Base-by-base conservation (phyloP, 2,888 invertebrate genomes). In the Rhagophthalmus giganteus region DNA sequence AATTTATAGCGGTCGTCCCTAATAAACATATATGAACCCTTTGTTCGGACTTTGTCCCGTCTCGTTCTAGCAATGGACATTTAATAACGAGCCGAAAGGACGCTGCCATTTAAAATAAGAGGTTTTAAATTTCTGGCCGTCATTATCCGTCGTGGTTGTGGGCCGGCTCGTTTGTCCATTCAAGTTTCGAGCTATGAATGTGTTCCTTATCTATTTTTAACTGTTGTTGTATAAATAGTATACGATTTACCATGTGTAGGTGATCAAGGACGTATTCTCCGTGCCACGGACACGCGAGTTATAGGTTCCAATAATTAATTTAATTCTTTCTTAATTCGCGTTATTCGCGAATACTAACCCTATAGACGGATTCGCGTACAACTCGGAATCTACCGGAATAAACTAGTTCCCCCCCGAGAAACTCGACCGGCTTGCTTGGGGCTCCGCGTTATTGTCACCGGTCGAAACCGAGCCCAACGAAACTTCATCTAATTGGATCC, bases 1-100 rank as follows among this genome's bases (percentile, higher is more conserved):
- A 73, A 74, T 74, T 74, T 74, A 74, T 73, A 68, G 70, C 70
- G 69, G 70, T 70, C 68, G 62, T 63, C 65, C 66, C 65, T 71
- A 73, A 73, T 73, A 74, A 73, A 73, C 72, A 72, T 73, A 68
- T 68, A 72, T 73, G 73, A 74, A 73, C 73, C 74, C 73, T 73
- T 74, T 74, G 73, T 74, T 73, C 71, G 42, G 39, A 53, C 37
- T 52, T 44, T 52, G 44, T 53, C 49, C 56, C 54, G 62, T 61
- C 49, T 57, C 54, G 62, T 61, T 62, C 61, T 54, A 51, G 59
- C 63, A 56, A 60, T 58, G 56, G 68, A 67, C 67, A 61, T 67
- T 71, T 71, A 69, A 70, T 72, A 72, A 71, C 69, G 70, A 70
- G 66, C 67, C 66, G 59, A 58, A 57, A 54, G 50, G 52, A 58